phyloP scores from a whole-genome alignment of 2,888 invertebrate genomes.

The Micropterix aruncella region DNA sequence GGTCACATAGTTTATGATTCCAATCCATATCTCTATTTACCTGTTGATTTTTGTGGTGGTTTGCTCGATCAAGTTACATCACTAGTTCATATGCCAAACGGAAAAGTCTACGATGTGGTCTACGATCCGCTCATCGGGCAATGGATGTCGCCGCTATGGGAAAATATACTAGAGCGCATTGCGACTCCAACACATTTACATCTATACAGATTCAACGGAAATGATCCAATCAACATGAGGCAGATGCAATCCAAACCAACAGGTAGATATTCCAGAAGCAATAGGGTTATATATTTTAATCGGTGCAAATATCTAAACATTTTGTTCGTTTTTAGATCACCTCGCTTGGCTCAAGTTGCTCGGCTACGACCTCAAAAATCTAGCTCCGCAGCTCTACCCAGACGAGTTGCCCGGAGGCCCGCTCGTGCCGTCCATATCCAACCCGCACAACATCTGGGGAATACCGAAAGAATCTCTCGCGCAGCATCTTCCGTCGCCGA shows the following conservation, averaged over 20 bases:
- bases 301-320: conserved; percentile 2
- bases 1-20: conserved; percentile 92
- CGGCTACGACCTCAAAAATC: conserved; percentile 72
- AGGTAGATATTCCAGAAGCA: too few relatives aligned
- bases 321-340: conserved; percentile 49
- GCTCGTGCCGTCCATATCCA: conserved; percentile 48
- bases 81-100: conserved; percentile 79
- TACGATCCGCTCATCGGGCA: conserved; percentile 92
- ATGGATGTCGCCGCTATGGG: conserved; percentile 93
- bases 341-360: conserved; percentile 73
- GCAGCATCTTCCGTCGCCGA: conserved; percentile 42
- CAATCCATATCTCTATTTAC: conserved; percentile 84
- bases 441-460: conserved; percentile 40
- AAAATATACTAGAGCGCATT: conserved; percentile 66
- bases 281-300: too few relatives aligned
- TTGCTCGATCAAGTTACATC: conserved; percentile 85
- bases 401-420: conserved; percentile 53
- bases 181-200: conserved; percentile 75
- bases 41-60: conserved; percentile 91
- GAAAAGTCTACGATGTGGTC: too few relatives aligned
- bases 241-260: conserved; percentile 59
- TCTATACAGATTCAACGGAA: conserved; percentile 82
- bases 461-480: conserved; percentile 35
- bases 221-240: conserved; percentile 81
- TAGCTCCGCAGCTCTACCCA: conserved; percentile 77